phyloP scores from a whole-genome alignment of 1,140 invertebrate species.

The Megathymus violae region DNA sequence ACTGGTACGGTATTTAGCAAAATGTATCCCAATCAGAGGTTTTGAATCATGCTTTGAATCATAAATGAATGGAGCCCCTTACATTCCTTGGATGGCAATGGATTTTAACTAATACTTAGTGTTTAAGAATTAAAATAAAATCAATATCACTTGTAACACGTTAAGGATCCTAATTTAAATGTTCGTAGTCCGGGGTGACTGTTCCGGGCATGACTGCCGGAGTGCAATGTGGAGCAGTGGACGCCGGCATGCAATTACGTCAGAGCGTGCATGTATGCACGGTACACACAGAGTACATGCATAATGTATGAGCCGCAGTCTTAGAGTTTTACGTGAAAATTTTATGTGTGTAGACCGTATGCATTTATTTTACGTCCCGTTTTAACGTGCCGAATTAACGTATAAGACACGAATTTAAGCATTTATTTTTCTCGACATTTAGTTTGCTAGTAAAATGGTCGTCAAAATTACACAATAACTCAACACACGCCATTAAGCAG shows the following conservation, averaged over 20 bases:
- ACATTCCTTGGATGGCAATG: too few relatives aligned
- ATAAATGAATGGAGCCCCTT: too few relatives aligned
- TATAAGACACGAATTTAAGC: neutral
- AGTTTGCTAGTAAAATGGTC: too few relatives aligned
- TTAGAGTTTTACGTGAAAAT: constrained; percentile 33
- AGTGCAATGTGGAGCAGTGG: neutral
- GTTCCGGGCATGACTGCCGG: neutral
- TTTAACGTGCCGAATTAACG: constrained; percentile 27
- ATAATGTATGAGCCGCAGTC: constrained; percentile 27
- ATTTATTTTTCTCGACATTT: too few relatives aligned
- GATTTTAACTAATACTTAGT: too few relatives aligned
- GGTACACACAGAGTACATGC: constrained; percentile 26
- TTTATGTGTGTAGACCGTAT: constrained; percentile 28
- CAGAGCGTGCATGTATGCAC: constrained; percentile 19
- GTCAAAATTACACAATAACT: too few relatives aligned
- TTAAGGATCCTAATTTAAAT: constrained; percentile 1
- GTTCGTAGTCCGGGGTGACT: constrained; percentile 25
- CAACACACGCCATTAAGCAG: too few relatives aligned
- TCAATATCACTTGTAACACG: too few relatives aligned
- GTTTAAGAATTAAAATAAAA: too few relatives aligned
- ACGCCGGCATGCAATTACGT: constrained; percentile 26
- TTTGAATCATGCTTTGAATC: too few relatives aligned
- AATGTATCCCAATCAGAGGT: too few relatives aligned
- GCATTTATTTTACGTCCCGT: constrained; percentile 27
- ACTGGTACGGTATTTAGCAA: too few relatives aligned